phyloP scores from a whole-genome alignment of 2,113 vertebrate genomes.

The Natator depressus region DNA sequence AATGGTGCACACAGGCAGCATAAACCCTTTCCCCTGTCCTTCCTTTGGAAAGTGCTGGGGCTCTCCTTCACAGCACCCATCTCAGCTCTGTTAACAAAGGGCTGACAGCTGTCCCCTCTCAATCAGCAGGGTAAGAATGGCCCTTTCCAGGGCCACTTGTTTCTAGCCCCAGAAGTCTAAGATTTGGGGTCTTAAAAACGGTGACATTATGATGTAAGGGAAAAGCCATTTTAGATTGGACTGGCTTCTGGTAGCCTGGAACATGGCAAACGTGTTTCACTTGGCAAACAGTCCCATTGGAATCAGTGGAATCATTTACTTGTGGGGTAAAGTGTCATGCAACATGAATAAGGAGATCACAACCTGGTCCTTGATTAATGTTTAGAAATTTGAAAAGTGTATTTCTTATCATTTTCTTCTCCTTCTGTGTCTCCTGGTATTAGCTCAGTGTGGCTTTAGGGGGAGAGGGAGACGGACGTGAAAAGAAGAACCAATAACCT shows the following conservation, averaged over 20 bases:
- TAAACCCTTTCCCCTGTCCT: neutral
- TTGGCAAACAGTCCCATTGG: slow-evolving; percentile 62
- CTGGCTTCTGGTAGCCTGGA: slow-evolving; percentile 21
- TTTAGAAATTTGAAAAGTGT: slow-evolving; percentile 56
- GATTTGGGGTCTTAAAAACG: slow-evolving; percentile 35
- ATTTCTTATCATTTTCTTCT: slow-evolving; percentile 50
- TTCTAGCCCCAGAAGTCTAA: slow-evolving; percentile 55
- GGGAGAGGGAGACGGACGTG: neutral
- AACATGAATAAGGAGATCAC: slow-evolving; percentile 51
- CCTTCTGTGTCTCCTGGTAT: slow-evolving; percentile 38
- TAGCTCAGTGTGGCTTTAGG: slow-evolving; percentile 4
- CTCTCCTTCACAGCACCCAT: rapidly evolving
- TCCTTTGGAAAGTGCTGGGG: neutral
- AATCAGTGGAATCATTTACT: slow-evolving; percentile 32
- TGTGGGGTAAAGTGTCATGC: slow-evolving; percentile 19
- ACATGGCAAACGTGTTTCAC: slow-evolving; percentile 52
- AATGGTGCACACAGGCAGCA: rapidly evolving
- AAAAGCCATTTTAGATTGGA: slow-evolving; percentile 53
- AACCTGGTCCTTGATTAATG: slow-evolving; percentile 42
- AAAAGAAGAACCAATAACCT: slow-evolving; percentile 43
- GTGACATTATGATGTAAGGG: neutral
- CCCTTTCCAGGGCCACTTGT: neutral
- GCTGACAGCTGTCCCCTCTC: neutral
- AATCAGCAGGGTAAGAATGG: neutral
- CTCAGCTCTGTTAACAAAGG: neutral